Evolutionary conservation across 2,797 vertebrate genomes (phyloP).

Genomic region (Myotis planiceps): DNA sequence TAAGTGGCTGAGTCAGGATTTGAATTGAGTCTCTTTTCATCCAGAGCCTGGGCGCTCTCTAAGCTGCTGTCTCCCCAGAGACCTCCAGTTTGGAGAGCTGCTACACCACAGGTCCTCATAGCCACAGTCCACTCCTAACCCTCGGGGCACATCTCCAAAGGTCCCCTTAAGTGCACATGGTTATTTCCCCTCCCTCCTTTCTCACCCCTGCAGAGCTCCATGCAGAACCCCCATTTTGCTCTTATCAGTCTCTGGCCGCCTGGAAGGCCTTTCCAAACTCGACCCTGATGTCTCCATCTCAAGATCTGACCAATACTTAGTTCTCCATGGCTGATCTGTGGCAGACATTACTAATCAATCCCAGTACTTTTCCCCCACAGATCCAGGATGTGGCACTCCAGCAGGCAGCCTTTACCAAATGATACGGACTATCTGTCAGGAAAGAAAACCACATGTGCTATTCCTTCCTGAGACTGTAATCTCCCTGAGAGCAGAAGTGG

Average conservation of each 20-base stretch:
- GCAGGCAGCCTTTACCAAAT: neutral
- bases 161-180: neutral
- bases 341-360: constrained; percentile 11
- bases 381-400: neutral
- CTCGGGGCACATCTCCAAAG: neutral
- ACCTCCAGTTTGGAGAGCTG: neutral
- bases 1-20: neutral
- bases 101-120: neutral
- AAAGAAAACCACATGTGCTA: neutral
- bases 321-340: accelerated
- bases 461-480: neutral
- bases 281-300: neutral
- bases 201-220: neutral
- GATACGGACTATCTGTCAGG: neutral
- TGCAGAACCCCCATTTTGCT: neutral
- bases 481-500: neutral
- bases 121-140: too few species aligned
- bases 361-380: neutral
- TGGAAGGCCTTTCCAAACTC: neutral
- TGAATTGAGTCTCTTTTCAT: neutral
- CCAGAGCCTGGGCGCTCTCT: neutral
- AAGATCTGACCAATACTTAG: neutral
- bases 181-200: too few species aligned
- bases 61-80: neutral
- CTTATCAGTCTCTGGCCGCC: neutral